phyloP scores from a whole-genome alignment of 2,797 vertebrate genomes.

The Leptodactylus fallax region DNA sequence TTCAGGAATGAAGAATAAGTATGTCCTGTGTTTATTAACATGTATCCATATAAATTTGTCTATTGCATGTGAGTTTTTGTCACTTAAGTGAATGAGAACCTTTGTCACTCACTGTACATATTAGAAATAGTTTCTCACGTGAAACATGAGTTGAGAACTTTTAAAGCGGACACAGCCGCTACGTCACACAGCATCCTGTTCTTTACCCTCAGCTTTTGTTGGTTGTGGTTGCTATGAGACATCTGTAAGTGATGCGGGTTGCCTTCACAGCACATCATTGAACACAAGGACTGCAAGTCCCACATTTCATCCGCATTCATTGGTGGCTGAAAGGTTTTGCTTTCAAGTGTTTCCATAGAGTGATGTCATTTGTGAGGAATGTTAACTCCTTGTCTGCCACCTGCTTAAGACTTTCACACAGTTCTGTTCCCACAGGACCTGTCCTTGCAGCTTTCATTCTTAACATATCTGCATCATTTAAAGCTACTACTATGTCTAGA shows the following conservation, averaged over 20 bases:
- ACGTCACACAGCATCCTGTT: constrained; percentile 45
- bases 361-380: constrained; percentile 61
- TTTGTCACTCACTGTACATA: neutral
- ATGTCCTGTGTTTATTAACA: constrained; percentile 64
- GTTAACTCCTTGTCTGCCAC: constrained; percentile 62
- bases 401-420: constrained; percentile 44
- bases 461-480: neutral
- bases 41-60: neutral
- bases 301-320: constrained; percentile 42
- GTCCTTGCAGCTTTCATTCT: neutral
- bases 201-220: constrained; percentile 65
- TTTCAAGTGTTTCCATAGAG: constrained; percentile 51
- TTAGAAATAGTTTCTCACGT: constrained; percentile 30
- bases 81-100: neutral
- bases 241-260: constrained; percentile 58
- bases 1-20: constrained; percentile 97
- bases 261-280: constrained; percentile 2
- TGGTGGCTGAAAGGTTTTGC: constrained; percentile 53
- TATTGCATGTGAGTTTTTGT: neutral
- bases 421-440: constrained; percentile 26
- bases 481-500: neutral
- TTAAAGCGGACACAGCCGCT: constrained; percentile 53
- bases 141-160: constrained; percentile 24
- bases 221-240: constrained; percentile 76
- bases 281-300: constrained; percentile 63